Base-by-base conservation (phyloP, 2,797 vertebrate species). In the Okamejei kenojei region DNA sequence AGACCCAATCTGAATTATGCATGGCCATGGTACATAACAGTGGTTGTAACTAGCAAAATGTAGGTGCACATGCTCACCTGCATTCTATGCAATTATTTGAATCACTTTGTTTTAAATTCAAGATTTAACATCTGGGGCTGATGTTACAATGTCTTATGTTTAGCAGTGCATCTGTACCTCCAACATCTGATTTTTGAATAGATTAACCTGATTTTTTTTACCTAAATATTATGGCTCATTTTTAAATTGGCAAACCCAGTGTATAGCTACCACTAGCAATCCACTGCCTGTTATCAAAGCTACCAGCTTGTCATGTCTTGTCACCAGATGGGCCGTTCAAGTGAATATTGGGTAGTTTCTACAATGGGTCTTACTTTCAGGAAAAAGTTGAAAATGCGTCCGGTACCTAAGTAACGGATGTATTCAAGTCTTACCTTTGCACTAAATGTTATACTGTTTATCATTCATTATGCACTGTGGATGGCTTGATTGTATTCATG, bases 51-150 rank as follows among this genome's bases (percentile, higher is more conserved):
- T 1, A 7, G 11, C 26, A 63, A 6, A 63, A 13, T 61, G 13
- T 86, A 26, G 81, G 81, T 26, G 54, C 29, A 61, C 54, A 61
- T 84, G 58, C 82, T 86, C 58, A 86, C 63, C 29, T 61, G 58
- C 26, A 86, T 86, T 86, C 58, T 63, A n/a, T 63, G 58, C 82
- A 86, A n/a, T 86, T 54, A 58, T 86, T 86, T 86, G 82, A 29
- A 63, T 11, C 11, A 86, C 58, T 63, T 58, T n/a, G 29, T 63
- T 58, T 86, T 86, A n/a, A n/a, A 63, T 86, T 45, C 29, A 86
- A 29, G 82, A n/a, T n/a, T 5, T 63, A 86, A 63, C 29, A 86
- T 61, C 82, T 61, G 54, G 45, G 45, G 2, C 45, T 45, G 45
- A 45, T 45, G 38, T 26, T 23, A 19, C 8, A 9, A 45, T 26